A percentile compares a stretch with the other conserved stretches of the same genome.
These are phyloP conservation scores for Gorsachius goisagi DNA, from an alignment of 2,113 vertebrate genomes.

Conservation along the genomic window DNA sequence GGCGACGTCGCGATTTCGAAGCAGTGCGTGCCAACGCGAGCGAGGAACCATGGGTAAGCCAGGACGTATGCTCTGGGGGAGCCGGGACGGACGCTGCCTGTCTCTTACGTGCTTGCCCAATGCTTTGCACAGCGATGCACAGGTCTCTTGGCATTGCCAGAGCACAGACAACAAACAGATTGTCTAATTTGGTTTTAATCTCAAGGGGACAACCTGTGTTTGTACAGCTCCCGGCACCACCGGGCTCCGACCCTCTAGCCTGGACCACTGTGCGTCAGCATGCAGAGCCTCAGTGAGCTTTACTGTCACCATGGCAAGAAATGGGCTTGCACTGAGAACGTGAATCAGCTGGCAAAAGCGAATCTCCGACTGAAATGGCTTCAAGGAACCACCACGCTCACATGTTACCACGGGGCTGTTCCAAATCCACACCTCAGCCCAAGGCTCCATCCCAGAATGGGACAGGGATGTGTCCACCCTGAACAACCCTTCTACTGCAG, in stretches of 20 bases:
- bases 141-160: background rate
- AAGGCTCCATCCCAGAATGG: background rate
- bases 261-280: background rate
- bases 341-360: conserved; percentile 15
- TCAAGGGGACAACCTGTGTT: background rate
- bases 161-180: background rate
- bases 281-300: background rate
- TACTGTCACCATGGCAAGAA: background rate
- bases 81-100: background rate
- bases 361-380: background rate
- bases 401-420: background rate
- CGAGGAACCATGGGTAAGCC: background rate
- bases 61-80: background rate
- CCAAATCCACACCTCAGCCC: background rate
- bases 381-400: background rate
- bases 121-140: background rate
- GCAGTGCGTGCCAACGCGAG: background rate
- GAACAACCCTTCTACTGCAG: background rate
- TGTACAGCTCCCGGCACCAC: background rate
- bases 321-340: background rate
- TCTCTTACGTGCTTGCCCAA: background rate
- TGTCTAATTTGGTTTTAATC: background rate
- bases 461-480: background rate
- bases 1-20: background rate
- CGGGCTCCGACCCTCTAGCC: background rate